Evolutionary conservation across 1,140 invertebrate genomes (phyloP), one percentile per base, ranked within the genome.

Genomic region (Colletes gigas): DNA sequence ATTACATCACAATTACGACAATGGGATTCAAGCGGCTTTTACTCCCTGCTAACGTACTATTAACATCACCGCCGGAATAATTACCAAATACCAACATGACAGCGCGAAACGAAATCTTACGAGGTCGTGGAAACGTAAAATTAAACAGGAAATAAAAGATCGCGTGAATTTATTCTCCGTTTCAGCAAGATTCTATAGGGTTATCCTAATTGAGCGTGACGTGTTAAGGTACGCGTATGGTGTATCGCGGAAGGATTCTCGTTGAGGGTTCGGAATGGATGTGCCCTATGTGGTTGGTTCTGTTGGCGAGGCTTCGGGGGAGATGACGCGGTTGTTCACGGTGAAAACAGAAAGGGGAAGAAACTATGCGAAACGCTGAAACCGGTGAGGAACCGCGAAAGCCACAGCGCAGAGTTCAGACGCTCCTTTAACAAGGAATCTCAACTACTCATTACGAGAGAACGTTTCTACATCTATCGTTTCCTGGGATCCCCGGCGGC

Each of bases 371-470:
- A 85, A 88, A 87, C 83, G 83, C 71, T 55, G 88, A 87, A 88
- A 84, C 85, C 85, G 85, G 59, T 87, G 78, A 80, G 78, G 78
- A 78, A 90, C 88, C 88, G 57, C 89, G 85, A 84, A 87, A 89
- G 81, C 89, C 84, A 60, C 88, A 81, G 70, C 72, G 79, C 81
- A 81, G 78, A 89, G 87, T 89, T 85, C 82, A 81, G 81, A 62
- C 82, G 78, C 79, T 84, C 75, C 84, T 89, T 50, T 83, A 77
- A 87, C 89, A 83, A 89, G 85, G 87, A 88, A 84, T 71, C 87
- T 88, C 88, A 83, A 89, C 88, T 85, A 89, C 88, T 89, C 86
- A 85, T 89, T 88, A 89, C 80, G 83, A 82, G 79, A 68, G 74
- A 77, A 75, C 71, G 83, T 85, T 85, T 77, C 83, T 81, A 73